Evolutionary conservation across 2,888 invertebrate species (phyloP).

Genomic region (Thera obeliscata): DNA sequence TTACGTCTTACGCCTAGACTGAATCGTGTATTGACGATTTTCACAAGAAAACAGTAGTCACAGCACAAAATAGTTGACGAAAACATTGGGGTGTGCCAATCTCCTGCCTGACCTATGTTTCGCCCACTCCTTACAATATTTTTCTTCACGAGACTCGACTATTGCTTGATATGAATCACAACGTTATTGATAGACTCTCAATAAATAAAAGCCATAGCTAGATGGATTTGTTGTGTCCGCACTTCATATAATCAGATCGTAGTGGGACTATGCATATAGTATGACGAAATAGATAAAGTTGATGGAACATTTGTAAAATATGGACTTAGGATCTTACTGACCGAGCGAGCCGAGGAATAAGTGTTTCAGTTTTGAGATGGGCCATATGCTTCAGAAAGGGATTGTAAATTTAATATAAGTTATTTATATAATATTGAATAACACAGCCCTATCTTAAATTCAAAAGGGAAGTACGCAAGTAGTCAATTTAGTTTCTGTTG

Average conservation of each 20-base stretch:
- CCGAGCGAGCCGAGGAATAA: no score
- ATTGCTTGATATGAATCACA: slow-evolving; percentile 26
- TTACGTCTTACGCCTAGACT: slow-evolving; percentile 32
- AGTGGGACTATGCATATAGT: no score
- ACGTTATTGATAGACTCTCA: slow-evolving; percentile 6
- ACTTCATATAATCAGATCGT: no score
- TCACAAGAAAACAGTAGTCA: slow-evolving; percentile 9
- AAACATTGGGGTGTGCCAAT: slow-evolving; percentile 64
- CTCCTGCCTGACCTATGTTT: slow-evolving; percentile 64
- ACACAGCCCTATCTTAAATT: background rate
- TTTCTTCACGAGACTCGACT: slow-evolving; percentile 1
- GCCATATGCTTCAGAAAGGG: no score
- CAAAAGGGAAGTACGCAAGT: background rate
- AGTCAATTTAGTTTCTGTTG: slow-evolving; percentile 18
- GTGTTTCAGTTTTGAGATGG: no score
- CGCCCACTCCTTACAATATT: slow-evolving; percentile 48
- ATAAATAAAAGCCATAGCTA: background rate
- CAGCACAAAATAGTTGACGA: slow-evolving; percentile 45
- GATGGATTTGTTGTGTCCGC: no score
- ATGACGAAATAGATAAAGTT: no score
- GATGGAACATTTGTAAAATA: no score
- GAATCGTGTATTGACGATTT: slow-evolving; percentile 4
- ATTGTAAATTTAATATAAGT: no score
- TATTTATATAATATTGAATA: background rate
- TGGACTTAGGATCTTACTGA: no score